These are phyloP conservation scores for Anableps anableps DNA, from an alignment of 2,797 vertebrate species.

Conservation along the genomic window DNA sequence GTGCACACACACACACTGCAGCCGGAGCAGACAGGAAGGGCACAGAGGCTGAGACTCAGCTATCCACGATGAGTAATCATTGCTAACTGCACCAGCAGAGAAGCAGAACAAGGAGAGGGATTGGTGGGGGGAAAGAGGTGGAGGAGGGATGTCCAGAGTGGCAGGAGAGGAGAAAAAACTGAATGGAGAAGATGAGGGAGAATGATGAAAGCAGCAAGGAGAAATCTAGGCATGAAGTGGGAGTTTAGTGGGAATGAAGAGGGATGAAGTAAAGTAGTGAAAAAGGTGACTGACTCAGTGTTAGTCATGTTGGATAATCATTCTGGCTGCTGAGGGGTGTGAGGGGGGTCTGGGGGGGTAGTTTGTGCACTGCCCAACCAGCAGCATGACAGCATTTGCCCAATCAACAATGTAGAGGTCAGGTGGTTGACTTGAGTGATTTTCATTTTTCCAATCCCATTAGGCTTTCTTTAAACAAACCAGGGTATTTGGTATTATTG, in stretches of 20 bases:
- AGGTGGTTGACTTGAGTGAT: too few relatives aligned
- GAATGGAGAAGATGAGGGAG: constrained; percentile 11
- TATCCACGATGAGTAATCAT: constrained; percentile 72
- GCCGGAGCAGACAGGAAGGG: constrained; percentile 64
- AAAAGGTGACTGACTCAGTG: constrained; percentile 44
- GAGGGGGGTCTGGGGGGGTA: too few relatives aligned
- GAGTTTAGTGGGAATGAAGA: constrained; percentile 12
- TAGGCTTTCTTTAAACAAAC: too few relatives aligned
- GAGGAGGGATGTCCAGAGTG: constrained; percentile 20
- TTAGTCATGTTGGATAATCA: constrained; percentile 31
- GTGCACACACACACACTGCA: constrained; percentile 46
- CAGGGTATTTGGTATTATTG: too few relatives aligned
- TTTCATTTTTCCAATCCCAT: too few relatives aligned
- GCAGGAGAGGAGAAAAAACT: constrained; percentile 19
- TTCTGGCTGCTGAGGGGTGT: constrained; percentile 8
- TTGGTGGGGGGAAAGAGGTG: constrained; percentile 7
- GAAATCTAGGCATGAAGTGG: constrained; percentile 7
- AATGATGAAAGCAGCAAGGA: neutral
- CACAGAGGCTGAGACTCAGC: constrained; percentile 62
- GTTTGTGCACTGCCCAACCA: constrained; percentile 11
- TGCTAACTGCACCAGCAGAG: constrained; percentile 59
- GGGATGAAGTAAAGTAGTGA: constrained; percentile 13
- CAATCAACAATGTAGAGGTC: too few relatives aligned
- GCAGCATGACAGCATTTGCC: constrained; percentile 1
- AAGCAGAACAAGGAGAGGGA: constrained; percentile 28